Evolutionary conservation across 2,797 vertebrate genomes (phyloP).

Genomic region (Scomberomorus guttatus): DNA sequence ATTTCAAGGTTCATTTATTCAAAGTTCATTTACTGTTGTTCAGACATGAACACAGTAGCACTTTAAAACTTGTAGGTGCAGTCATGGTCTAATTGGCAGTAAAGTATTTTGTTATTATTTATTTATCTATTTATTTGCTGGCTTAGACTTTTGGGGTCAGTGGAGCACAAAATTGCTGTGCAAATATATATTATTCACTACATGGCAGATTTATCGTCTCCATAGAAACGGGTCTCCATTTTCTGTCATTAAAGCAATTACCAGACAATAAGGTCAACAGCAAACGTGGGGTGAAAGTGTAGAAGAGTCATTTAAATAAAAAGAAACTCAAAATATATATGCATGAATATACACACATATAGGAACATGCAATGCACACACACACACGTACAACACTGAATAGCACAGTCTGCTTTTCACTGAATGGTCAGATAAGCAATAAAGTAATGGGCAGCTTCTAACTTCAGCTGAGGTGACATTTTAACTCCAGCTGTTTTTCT

Average conservation of each 20-base stretch:
- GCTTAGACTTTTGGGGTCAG: conserved; percentile 76
- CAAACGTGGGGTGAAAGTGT: conserved; percentile 34
- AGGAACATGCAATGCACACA: conserved; percentile 1
- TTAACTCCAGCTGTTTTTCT: conserved; percentile 69
- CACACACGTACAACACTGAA: conserved; percentile 10
- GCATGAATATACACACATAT: neutral
- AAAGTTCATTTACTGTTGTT: conserved; percentile 66
- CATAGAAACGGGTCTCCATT: conserved; percentile 75
- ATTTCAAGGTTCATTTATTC: conserved; percentile 66
- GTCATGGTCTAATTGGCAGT: conserved; percentile 71
- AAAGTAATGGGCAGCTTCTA: conserved; percentile 52
- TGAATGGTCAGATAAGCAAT: conserved; percentile 56
- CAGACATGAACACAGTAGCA: conserved; percentile 56
- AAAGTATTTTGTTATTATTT: conserved; percentile 73
- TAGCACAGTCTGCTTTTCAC: conserved; percentile 36
- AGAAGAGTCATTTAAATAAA: conserved; percentile 39
- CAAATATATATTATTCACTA: conserved; percentile 79
- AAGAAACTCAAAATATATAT: conserved; percentile 18
- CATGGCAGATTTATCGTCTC: conserved; percentile 74
- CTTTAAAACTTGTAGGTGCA: conserved; percentile 72
- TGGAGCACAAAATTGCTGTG: conserved; percentile 79
- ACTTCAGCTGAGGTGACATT: conserved; percentile 55
- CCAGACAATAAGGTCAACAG: conserved; percentile 67
- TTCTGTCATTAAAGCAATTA: conserved; percentile 73
- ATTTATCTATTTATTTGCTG: conserved; percentile 77